phyloP scores from a whole-genome alignment of 1,140 invertebrate genomes.

The Cherax quadricarinatus region DNA sequence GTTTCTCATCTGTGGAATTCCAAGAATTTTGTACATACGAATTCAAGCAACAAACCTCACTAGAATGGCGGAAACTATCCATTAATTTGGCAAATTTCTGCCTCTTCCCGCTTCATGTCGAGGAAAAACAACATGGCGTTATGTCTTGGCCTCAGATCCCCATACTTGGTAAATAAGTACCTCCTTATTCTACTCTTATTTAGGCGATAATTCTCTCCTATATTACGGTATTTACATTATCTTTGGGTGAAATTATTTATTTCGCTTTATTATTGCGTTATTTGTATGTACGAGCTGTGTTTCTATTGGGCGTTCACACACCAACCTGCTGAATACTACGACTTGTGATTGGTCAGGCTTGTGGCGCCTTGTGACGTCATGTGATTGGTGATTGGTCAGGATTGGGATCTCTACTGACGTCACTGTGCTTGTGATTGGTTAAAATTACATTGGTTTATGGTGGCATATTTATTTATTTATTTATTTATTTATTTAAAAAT shows the following conservation, averaged over 20 bases:
- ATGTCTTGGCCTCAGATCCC: neutral
- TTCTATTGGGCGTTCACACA: slow-evolving; percentile 4
- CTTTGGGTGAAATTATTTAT: neutral
- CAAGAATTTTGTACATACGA: slow-evolving; percentile 28
- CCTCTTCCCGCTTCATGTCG: slow-evolving; percentile 66
- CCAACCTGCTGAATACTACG: neutral
- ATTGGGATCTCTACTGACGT: no score
- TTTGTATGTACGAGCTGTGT: neutral
- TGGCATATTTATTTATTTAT: no score
- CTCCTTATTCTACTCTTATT: neutral
- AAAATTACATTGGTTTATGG: no score
- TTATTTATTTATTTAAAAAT: no score
- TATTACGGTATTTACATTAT: neutral
- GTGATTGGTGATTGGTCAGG: neutral
- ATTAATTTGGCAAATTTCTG: slow-evolving; percentile 54
- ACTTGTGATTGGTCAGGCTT: slow-evolving; percentile 29
- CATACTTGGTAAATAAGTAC: neutral
- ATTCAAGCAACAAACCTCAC: slow-evolving; percentile 46
- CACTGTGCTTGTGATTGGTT: no score
- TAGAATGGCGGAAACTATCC: slow-evolving; percentile 46
- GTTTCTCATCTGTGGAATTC: slow-evolving; percentile 33
- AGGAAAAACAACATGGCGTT: slow-evolving; percentile 66
- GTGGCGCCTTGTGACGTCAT: neutral
- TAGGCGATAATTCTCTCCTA: neutral
- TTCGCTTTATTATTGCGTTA: neutral